Conservation (phyloP, 2,888 invertebrate species). For the Balanococcus diminutus region DNA sequence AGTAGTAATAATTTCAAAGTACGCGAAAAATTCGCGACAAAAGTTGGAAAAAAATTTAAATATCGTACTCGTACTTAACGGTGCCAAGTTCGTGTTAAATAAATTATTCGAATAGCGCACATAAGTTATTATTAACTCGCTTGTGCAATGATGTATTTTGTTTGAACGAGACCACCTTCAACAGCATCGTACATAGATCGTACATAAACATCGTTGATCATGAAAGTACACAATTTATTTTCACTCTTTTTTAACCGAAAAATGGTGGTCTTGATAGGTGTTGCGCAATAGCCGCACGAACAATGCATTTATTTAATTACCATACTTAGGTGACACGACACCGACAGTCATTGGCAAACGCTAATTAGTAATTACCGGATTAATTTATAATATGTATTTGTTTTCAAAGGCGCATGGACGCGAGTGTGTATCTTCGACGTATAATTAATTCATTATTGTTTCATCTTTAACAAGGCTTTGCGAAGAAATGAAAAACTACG, state of each 20-base stretch:
- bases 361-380: background rate
- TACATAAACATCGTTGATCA: background rate
- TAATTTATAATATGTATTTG: background rate
- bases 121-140: constrained; percentile 39
- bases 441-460: background rate
- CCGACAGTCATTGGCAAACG: background rate
- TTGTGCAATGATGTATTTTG: constrained; percentile 34
- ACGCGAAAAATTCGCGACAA: constrained; percentile 38
- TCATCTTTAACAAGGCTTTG: background rate
- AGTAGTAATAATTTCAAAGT: background rate
- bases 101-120: constrained; percentile 39
- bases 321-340: background rate
- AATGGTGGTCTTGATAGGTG: background rate
- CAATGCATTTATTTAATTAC: constrained; percentile 3
- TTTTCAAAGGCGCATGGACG: background rate
- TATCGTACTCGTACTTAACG: background rate
- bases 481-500: background rate
- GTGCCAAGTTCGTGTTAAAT: constrained; percentile 42
- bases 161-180: constrained; percentile 5
- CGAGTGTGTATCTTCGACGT: background rate
- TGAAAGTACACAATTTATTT: background rate
- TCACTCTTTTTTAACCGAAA: background rate
- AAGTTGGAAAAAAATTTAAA: constrained; percentile 32
- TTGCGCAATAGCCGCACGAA: background rate
- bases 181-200: background rate